These are phyloP conservation scores for Ceuthmochares aereus DNA, from an alignment of 2,113 vertebrate species.

Conservation along the genomic window DNA sequence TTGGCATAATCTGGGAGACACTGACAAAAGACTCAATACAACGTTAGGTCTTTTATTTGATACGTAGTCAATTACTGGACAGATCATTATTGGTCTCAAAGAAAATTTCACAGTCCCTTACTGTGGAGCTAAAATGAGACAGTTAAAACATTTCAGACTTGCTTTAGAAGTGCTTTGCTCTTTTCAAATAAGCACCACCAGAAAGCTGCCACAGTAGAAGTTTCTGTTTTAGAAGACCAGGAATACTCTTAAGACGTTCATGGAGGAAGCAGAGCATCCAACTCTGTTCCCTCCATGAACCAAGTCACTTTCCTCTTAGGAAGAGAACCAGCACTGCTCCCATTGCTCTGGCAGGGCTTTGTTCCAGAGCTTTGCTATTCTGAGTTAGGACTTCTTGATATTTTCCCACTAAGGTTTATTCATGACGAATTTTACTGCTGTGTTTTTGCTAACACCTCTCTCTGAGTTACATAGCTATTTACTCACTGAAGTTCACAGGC, in stretches of 20 bases:
- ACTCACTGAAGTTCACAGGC: not conserved
- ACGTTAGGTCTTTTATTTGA: not conserved
- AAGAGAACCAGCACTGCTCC: not conserved
- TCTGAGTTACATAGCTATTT: not conserved
- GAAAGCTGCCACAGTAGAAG: not conserved
- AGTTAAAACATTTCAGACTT: not conserved
- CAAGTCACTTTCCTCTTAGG: not conserved
- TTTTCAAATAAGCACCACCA: not conserved
- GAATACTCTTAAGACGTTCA: not conserved
- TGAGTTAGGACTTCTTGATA: not conserved
- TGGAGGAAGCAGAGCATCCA: not conserved
- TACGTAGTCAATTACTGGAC: not conserved
- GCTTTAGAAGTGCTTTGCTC: not conserved
- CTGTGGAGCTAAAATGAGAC: not conserved
- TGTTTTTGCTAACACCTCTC: not conserved
- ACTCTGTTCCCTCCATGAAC: not conserved
- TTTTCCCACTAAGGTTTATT: not conserved
- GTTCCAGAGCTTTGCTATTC: not conserved
- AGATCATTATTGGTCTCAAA: not conserved
- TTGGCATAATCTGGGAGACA: not conserved
- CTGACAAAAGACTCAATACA: not conserved
- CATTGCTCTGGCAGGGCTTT: not conserved
- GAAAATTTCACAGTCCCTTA: not conserved
- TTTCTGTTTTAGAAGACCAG: not conserved
- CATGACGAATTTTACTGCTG: accelerated